Conservation (phyloP, 2,797 vertebrate genomes). For the Antrozous pallidus region DNA sequence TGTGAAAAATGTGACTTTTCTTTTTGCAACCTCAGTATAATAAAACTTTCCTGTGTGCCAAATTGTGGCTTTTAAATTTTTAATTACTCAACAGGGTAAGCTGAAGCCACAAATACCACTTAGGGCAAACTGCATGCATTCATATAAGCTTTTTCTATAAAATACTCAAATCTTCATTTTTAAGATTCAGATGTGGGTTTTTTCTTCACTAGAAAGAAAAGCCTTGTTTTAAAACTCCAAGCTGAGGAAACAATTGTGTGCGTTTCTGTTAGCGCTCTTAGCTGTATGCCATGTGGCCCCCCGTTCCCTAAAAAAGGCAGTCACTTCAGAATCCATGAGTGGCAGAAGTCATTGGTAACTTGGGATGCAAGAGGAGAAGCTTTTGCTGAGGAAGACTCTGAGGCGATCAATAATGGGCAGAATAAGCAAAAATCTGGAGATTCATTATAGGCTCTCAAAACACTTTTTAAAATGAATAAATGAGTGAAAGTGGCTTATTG, state of each 20-base stretch:
- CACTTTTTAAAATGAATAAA: neutral
- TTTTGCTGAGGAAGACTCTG: conserved; percentile 32
- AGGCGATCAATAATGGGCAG: neutral
- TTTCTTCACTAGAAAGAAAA: neutral
- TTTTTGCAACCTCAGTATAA: neutral
- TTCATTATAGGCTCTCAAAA: neutral
- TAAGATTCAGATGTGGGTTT: neutral
- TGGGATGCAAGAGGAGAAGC: neutral
- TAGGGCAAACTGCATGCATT: neutral
- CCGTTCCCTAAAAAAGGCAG: neutral
- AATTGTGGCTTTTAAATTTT: conserved; percentile 25
- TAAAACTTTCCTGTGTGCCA: neutral
- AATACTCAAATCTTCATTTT: neutral
- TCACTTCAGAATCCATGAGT: neutral
- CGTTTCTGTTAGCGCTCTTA: neutral
- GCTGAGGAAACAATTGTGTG: neutral
- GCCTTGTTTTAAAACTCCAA: neutral
- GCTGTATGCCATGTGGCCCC: neutral
- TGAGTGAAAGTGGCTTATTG: neutral
- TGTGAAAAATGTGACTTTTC: neutral
- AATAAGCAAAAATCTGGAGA: neutral
- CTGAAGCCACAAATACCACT: neutral
- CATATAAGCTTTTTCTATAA: neutral
- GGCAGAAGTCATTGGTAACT: neutral
- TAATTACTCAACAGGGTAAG: neutral